Evolutionary conservation across 2,113 vertebrate species (phyloP), one percentile per base, ranked within the genome.

Genomic region (Sigmodon hispidus): DNA sequence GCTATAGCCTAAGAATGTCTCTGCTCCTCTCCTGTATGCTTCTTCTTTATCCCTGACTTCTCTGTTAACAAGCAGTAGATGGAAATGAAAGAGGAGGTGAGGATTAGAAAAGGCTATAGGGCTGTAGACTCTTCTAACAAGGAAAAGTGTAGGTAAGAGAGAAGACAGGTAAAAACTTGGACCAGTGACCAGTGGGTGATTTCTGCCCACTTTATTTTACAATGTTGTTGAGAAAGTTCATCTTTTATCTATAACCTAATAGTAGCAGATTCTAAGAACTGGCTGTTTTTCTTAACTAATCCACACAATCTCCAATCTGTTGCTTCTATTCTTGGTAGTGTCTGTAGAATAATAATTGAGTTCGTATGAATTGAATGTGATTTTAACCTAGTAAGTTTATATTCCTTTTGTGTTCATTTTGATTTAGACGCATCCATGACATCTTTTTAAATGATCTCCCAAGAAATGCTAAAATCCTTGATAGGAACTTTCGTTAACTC

Each of bases 401-500:
- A 91, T 93, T 94, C 8, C 12, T 86, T 93, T 96, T 95, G 36
- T 92, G 75, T 19, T 65, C 52, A 81, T 75, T 93, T 89, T 91
- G 26, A 61, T 94, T 90, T 76, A 87, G 63, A 26, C 61, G 72
- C 92, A 77, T 77, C 52, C 4, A 90, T 93, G 40, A 59, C 34
- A 69, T n/a, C 21, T 93, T 91, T 89, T 45, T 55, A 24, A 90
- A 24, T 31, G 89, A 19, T 77, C 80, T 89, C 52, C 29, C 89
- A 50, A 96, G 50, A 91, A 96, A 81, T 93, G 85, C 77, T 63
- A 65, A 84, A 84, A 63, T 26, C 36, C 13, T 63, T 83, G 21
- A 26, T 45, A 84, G 40, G 40, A 84, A 34, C n/a, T 45, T 84
- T 34, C n/a, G 34, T 80, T 57, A 48, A 73, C 83, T 10, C 24